Base-by-base conservation (phyloP, 1,140 invertebrate genomes). In the Sycophila sp. region DNA sequence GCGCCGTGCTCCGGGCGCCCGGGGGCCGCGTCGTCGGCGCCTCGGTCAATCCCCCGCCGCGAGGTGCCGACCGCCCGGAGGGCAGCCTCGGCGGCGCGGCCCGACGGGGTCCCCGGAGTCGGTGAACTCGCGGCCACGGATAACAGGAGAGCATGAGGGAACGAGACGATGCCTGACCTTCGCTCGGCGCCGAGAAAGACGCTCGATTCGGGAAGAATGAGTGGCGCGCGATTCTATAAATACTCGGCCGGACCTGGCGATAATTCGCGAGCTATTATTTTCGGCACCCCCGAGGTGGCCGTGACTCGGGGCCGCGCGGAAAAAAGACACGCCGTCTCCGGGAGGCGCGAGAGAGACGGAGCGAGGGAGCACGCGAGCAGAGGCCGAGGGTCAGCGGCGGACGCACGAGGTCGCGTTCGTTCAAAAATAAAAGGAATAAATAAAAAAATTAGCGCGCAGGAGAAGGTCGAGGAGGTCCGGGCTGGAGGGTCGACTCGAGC, bases 201-300 rank as follows among this genome's bases (percentile, higher is more conserved):
- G 38, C 38, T 53, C 26, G 24, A 22, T 17, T 47, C 11, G 30
- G 15, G 36, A 13, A 67, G 36, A 34, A 30, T 49, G 28, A 63
- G 30, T 34, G 45, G 17, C 30, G 32, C 34, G 51, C 36, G 30
- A 24, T 28, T 77, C 82, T 85, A 85, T 82, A 83, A 85, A 85
- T 85, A 82, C 73, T 64, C 76, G 42, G 59, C 70, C 56, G 73
- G 53, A 47, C 5, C 49, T 19, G 7, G 19, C 19, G 17, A 10
- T 10, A 19, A 30, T 51, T 1, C 26, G 38, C 28, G 34, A 42
- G 49, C 49, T 55, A 53, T 65, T 65, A 53, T 65, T 55, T 65
- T 53, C 49, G n/a, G 63, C 34, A 15, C 32, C 2, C 3, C n/a
- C n/a, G n/a, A n/a, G n/a, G n/a, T n/a, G n/a, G n/a, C n/a, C 28